Conservation (phyloP, 64 coral and sea anemone genomes). For the Pachyseris speciosa region DNA sequence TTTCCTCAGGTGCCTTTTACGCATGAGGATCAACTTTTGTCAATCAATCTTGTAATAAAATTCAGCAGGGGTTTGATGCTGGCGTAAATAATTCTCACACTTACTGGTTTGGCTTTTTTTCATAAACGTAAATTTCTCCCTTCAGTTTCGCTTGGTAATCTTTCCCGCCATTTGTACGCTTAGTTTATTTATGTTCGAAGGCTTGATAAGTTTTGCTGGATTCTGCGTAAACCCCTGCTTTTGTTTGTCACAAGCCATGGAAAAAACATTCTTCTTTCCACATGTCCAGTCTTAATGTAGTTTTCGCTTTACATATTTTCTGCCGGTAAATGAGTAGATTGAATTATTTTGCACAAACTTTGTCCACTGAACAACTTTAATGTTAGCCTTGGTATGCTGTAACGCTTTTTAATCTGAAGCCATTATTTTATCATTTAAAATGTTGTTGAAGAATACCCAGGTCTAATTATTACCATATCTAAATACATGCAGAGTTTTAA, state of each 20-base stretch:
- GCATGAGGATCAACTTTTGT: not conserved
- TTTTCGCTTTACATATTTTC: not conserved
- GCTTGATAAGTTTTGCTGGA: not conserved
- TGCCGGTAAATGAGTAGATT: not conserved
- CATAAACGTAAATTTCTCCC: not conserved
- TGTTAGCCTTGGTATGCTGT: not conserved
- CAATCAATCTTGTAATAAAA: not conserved
- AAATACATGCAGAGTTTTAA: too few species aligned
- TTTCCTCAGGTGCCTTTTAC: not conserved
- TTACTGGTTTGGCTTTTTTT: not conserved
- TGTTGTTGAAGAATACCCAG: not conserved
- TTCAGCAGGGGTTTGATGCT: not conserved
- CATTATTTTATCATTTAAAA: not conserved
- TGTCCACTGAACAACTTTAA: not conserved
- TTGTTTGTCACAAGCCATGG: not conserved
- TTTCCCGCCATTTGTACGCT: not conserved
- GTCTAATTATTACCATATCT: not conserved
- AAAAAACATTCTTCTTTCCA: not conserved
- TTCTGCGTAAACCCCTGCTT: not conserved
- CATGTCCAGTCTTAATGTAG: not conserved
- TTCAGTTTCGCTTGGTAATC: too few species aligned
- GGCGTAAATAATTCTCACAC: not conserved
- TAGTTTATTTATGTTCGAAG: not conserved
- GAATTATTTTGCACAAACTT: not conserved
- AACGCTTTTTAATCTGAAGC: not conserved